These are phyloP conservation scores for Syngnathus typhle DNA, from an alignment of 2,113 vertebrate species.

Conservation along the genomic window DNA sequence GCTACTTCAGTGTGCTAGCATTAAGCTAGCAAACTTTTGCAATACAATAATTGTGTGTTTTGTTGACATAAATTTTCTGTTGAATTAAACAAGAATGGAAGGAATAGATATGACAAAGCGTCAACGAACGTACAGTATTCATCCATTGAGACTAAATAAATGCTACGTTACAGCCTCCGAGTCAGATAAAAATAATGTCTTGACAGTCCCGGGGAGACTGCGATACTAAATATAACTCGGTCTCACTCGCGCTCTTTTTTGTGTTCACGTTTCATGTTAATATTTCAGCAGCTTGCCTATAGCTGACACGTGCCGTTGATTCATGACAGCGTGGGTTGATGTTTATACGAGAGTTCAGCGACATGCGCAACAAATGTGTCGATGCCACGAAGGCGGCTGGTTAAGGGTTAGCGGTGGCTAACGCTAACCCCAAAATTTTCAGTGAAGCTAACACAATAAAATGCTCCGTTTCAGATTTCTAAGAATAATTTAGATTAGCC, in stretches of 20 bases:
- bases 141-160: conserved; percentile 17
- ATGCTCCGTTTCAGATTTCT: too few relatives aligned
- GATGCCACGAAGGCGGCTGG: not conserved
- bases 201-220: conserved; percentile 35
- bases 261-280: conserved; percentile 40
- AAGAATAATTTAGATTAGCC: too few relatives aligned
- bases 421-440: too few relatives aligned
- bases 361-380: not conserved
- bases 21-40: not conserved
- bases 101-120: too few relatives aligned
- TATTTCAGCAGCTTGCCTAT: conserved; percentile 36
- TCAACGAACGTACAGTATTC: not conserved
- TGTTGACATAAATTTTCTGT: too few relatives aligned
- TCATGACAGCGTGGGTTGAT: conserved; percentile 15
- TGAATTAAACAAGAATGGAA: not conserved
- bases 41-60: not conserved
- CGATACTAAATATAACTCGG: conserved; percentile 53
- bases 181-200: conserved; percentile 47
- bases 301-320: conserved; percentile 26
- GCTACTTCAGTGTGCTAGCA: not conserved
- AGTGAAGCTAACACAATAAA: too few relatives aligned
- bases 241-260: conserved; percentile 34
- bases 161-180: conserved; percentile 28
- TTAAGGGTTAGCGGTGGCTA: too few relatives aligned
- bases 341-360: conserved; percentile 14